These are phyloP conservation scores for Aphidoletes aphidimyza DNA, from an alignment of 2,888 invertebrate genomes.

Conservation along the genomic window DNA sequence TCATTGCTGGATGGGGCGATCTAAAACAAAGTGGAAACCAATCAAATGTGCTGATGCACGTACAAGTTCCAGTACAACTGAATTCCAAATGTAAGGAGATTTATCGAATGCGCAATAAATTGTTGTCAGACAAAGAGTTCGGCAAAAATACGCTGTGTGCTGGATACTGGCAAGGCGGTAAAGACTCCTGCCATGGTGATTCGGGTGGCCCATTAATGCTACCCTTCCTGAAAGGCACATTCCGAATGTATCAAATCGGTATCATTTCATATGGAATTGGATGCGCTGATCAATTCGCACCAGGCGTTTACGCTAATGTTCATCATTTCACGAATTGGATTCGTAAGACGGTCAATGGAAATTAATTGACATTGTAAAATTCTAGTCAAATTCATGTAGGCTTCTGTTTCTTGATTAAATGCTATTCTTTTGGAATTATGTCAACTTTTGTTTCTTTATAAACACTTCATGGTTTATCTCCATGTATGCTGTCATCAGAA, in stretches of 20 bases:
- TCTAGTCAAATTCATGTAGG: no score
- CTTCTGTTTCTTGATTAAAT: no score
- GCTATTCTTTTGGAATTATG: no score
- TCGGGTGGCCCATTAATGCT: conserved; percentile 66
- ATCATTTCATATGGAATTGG: conserved; percentile 75
- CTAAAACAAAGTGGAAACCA: conserved; percentile 72
- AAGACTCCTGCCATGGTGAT: conserved; percentile 66
- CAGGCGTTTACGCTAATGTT: conserved; percentile 74
- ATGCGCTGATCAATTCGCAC: conserved; percentile 72
- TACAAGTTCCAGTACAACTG: conserved; percentile 77
- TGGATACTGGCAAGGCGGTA: conserved; percentile 63
- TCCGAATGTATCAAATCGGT: conserved; percentile 69
- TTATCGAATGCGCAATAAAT: conserved; percentile 61
- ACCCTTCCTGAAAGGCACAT: conserved; percentile 57
- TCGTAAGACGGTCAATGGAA: no score
- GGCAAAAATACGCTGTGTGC: conserved; percentile 64
- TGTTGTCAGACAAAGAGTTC: conserved; percentile 63
- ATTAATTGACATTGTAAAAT: no score
- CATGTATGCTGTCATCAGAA: no score
- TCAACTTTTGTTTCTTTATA: no score
- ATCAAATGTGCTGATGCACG: conserved; percentile 73
- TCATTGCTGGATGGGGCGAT: conserved; percentile 75
- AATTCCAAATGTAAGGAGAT: conserved; percentile 70
- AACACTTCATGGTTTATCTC: no score
- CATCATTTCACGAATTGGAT: conserved; percentile 75